phyloP scores from a whole-genome alignment of 2,113 vertebrate genomes.

The Oreochromis niloticus region DNA sequence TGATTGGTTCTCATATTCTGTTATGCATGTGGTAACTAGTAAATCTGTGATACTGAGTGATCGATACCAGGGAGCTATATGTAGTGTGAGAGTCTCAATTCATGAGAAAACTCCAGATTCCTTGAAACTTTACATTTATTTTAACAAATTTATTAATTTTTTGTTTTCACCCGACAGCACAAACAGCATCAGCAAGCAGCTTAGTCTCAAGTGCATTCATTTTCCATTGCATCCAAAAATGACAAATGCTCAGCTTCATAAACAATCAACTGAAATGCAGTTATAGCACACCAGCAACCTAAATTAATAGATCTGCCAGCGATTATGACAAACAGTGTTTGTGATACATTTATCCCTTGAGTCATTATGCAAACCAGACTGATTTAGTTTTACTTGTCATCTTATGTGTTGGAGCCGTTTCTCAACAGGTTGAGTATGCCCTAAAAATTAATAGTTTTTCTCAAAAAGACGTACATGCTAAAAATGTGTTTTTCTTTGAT shows the following conservation, averaged over 20 bases:
- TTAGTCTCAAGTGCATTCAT: neutral
- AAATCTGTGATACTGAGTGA: neutral
- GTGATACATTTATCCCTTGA: neutral
- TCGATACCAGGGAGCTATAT: neutral
- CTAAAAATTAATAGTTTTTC: neutral
- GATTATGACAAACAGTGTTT: neutral
- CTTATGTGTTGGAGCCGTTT: neutral
- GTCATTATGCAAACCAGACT: neutral
- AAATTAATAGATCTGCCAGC: neutral
- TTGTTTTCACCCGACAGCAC: neutral
- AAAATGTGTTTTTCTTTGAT: neutral
- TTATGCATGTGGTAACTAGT: neutral
- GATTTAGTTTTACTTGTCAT: neutral
- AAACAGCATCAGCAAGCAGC: neutral
- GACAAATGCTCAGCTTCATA: neutral
- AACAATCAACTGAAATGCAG: neutral
- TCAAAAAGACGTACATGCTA: neutral
- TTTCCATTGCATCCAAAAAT: neutral
- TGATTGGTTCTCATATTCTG: neutral
- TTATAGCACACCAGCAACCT: neutral
- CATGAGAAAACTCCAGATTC: neutral
- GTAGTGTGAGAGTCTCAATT: rapidly evolving
- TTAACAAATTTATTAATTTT: rapidly evolving
- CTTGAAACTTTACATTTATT: neutral
- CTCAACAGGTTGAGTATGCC: neutral